A percentile compares a stretch with the other conserved stretches of the same genome.
These are phyloP conservation scores for Daphoenositta chrysoptera DNA, from an alignment of 2,113 vertebrate species.

Conservation along the genomic window DNA sequence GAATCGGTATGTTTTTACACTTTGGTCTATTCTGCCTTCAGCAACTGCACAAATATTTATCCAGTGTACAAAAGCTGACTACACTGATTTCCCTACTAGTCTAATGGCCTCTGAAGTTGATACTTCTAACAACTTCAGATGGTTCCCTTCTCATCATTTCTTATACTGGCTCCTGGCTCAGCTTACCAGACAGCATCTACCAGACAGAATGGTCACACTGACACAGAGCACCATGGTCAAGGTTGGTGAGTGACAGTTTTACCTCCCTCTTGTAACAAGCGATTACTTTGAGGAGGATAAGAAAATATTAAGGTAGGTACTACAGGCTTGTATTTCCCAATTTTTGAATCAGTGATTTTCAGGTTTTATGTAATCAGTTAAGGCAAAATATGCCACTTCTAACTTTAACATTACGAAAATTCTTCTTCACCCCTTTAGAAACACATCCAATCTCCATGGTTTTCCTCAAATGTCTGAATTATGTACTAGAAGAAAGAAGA, in stretches of 20 bases:
- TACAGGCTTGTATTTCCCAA: background rate
- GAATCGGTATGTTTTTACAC: background rate
- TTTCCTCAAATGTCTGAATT: background rate
- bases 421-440: background rate
- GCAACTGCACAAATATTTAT: background rate
- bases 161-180: background rate
- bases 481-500: background rate
- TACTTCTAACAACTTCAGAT: background rate
- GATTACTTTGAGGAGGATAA: accelerated
- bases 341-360: background rate
- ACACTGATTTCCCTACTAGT: background rate
- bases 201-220: background rate
- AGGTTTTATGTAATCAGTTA: background rate
- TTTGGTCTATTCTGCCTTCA: background rate
- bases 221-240: background rate
- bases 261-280: background rate
- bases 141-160: background rate
- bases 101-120: background rate
- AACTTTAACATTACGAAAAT: background rate
- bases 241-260: background rate
- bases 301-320: background rate
- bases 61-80: background rate
- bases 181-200: background rate
- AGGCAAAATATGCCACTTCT: background rate
- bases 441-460: background rate